A percentile compares a stretch with the other conserved stretches of the same genome.
phyloP scores from a whole-genome alignment of 1,140 invertebrate species.

The Galendromus occidentalis region DNA sequence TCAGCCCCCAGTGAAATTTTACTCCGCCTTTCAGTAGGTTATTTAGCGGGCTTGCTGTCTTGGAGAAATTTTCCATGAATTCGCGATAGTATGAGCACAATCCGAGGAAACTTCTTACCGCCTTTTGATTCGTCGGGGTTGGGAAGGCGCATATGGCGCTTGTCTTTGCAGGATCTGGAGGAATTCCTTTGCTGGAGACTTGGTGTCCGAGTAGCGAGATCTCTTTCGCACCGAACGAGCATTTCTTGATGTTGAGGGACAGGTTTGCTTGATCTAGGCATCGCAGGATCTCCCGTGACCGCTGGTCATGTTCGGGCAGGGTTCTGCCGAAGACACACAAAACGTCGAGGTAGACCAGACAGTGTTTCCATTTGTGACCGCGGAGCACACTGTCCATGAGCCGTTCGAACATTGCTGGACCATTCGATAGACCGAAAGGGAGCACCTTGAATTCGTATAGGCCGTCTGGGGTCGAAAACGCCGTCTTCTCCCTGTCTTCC shows the following conservation, averaged over 20 bases:
- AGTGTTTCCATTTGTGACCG: constrained; percentile 13
- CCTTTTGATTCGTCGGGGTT: constrained; percentile 19
- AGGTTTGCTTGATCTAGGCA: constrained; percentile 16
- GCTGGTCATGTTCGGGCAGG: constrained; percentile 19
- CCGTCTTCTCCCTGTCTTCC: constrained; percentile 27
- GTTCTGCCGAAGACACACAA: constrained; percentile 19
- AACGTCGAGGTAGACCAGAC: constrained; percentile 16
- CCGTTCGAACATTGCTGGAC: constrained; percentile 30
- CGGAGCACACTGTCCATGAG: constrained; percentile 30
- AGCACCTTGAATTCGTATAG: constrained; percentile 26
- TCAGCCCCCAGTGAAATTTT: constrained; percentile 20
- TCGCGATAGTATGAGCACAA: constrained; percentile 18
- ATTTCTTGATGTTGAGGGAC: constrained; percentile 21
- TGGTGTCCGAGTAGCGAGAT: constrained; percentile 16
- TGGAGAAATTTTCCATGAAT: constrained; percentile 18
- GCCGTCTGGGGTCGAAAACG: constrained; percentile 26
- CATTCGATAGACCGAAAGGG: constrained; percentile 30
- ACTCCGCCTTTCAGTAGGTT: constrained; percentile 16
- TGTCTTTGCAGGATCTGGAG: constrained; percentile 19
- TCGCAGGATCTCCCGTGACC: constrained; percentile 14
- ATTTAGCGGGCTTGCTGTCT: constrained; percentile 13
- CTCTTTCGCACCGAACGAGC: constrained; percentile 12
- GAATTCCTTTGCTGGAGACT: constrained; percentile 2
- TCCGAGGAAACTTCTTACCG: constrained; percentile 23
- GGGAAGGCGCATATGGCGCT: constrained; percentile 21